phyloP scores from a whole-genome alignment of 1,140 invertebrate species.

The Papilio aristodemus region DNA sequence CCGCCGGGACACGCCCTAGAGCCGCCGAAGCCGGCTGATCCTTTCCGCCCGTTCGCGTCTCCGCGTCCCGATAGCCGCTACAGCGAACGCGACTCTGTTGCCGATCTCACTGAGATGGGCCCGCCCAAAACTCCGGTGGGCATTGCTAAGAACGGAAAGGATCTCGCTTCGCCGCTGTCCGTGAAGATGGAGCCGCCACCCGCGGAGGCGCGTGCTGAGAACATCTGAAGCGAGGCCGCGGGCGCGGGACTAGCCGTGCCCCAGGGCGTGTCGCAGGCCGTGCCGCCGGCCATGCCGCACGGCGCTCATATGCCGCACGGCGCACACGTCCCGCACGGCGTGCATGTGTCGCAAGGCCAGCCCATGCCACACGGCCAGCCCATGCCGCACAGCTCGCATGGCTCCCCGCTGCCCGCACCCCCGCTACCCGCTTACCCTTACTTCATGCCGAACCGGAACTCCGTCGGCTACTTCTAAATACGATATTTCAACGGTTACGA shows the following conservation, averaged over 20 bases:
- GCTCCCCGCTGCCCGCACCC: slow-evolving; percentile 43
- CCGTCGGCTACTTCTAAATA: slow-evolving; percentile 65
- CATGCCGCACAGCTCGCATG: slow-evolving; percentile 42
- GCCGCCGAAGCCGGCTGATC: slow-evolving; percentile 67
- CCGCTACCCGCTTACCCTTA: slow-evolving; percentile 74
- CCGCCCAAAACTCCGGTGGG: slow-evolving; percentile 65
- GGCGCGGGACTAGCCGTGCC: slow-evolving; percentile 52
- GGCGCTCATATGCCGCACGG: slow-evolving; percentile 37
- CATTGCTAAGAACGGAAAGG: slow-evolving; percentile 67
- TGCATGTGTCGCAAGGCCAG: slow-evolving; percentile 31
- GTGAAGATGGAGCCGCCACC: slow-evolving; percentile 69
- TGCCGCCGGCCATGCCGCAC: slow-evolving; percentile 43
- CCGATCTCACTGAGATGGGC: slow-evolving; percentile 68
- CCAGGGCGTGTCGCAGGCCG: slow-evolving; percentile 42
- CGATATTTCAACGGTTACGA: slow-evolving; percentile 15
- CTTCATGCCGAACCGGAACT: slow-evolving; percentile 72
- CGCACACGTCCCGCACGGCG: slow-evolving; percentile 51
- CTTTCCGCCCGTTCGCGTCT: slow-evolving; percentile 75
- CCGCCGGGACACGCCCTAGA: slow-evolving; percentile 73
- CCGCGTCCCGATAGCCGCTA: slow-evolving; percentile 72
- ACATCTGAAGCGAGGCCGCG: slow-evolving; percentile 76
- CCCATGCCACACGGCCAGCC: slow-evolving; percentile 24
- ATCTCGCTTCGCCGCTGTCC: slow-evolving; percentile 56
- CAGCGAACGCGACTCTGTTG: slow-evolving; percentile 58
- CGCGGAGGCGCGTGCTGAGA: slow-evolving; percentile 61